A percentile compares a stretch with the other conserved stretches of the same genome.
Conservation (phyloP, 2,113 vertebrate genomes). For the Microtus pennsylvanicus region DNA sequence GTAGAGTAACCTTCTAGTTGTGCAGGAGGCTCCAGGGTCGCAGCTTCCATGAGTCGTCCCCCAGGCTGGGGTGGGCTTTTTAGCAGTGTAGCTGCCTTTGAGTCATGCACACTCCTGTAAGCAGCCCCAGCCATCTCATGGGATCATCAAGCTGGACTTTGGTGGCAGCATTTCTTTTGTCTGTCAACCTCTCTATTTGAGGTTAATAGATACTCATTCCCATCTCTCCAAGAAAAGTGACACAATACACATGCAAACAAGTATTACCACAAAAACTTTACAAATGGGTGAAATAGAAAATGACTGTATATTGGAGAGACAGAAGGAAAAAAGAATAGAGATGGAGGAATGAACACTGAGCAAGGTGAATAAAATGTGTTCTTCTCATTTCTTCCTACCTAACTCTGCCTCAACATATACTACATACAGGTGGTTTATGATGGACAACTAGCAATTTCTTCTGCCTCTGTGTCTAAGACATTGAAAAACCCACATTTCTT, state of each 20-base stretch:
- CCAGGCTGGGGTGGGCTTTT: not conserved
- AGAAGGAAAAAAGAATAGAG: not conserved
- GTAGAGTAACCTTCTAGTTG: no score
- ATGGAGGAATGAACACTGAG: not conserved
- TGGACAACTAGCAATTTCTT: not conserved
- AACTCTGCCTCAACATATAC: not conserved
- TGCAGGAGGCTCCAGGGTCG: not conserved
- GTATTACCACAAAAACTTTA: not conserved
- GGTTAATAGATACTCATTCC: not conserved
- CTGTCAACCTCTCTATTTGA: not conserved
- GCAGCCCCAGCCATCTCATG: no score
- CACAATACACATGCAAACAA: not conserved
- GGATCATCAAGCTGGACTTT: not conserved
- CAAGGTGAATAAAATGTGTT: not conserved
- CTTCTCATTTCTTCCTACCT: not conserved
- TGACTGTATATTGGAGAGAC: not conserved
- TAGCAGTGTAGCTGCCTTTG: no score
- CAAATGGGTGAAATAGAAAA: not conserved
- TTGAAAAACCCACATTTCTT: not conserved
- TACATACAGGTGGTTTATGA: not conserved
- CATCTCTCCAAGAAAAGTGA: not conserved
- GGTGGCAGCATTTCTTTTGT: not conserved
- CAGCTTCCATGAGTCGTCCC: not conserved
- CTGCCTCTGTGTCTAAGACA: not conserved
- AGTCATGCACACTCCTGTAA: not conserved